Base-by-base conservation (phyloP, 1,140 invertebrate species). In the Prorops nasuta region DNA sequence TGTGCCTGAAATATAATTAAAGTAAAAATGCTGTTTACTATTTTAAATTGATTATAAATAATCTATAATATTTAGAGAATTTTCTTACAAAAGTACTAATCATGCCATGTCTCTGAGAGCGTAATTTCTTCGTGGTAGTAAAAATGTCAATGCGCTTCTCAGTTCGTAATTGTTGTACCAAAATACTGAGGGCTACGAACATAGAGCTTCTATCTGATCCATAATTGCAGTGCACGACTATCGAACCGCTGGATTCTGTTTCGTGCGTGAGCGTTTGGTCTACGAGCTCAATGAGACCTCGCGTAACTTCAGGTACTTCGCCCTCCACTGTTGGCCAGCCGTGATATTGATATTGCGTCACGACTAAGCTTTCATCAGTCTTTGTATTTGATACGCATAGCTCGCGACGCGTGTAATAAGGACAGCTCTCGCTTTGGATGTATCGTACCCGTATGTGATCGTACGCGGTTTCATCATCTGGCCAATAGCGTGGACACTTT, bases 401-500 rank as follows among this genome's bases (percentile, higher is more conserved):
- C 73, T 92, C 90, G 35, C 91, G 80, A 32, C 87, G 79, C 14
- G 90, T 92, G 65, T 91, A 94, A 69, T 91, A 92, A 0, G 90
- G 90, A 72, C 89, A 90, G 58, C 87, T 91, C 73, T 94, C 90
- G 69, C 88, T 90, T 63, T 90, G 88, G 60, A 91, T 86, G 63
- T 93, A 91, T 69, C 90, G 86, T 9, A 95, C 89, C 49, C 82
- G 83, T 67, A 94, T 90, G 72, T 92, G 86, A 56, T 93, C 91
- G 67, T 91, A 90, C 41, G 81, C 81, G 32, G 82, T 80, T 62
- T 91, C 90, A 68, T 93, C 90, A 63, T 94, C 91, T 31, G 93
- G 91, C 93, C 94, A 96, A 74, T 97, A 96, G 8, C 90, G 82
- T 24, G 86, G 89, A 74, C 93, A 96, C 67, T 91, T 91, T 50